Base-by-base conservation (phyloP, 1,140 invertebrate species). In the Listronotus oregonensis region DNA sequence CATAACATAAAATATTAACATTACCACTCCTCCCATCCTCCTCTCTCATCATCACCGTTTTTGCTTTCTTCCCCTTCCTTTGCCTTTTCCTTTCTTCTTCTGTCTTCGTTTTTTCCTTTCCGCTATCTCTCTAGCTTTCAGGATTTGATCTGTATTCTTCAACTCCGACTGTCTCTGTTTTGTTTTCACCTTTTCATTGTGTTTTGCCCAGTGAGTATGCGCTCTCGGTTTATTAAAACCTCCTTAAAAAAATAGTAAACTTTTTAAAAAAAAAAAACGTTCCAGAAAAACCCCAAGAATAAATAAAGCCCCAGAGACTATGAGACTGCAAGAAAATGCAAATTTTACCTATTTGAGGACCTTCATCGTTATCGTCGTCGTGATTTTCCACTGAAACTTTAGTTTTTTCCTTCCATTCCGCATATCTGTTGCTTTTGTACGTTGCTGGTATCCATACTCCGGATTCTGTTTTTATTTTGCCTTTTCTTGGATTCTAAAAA, bases 381-480 rank as follows among this genome's bases (percentile, higher is more conserved):
- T 86, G 83, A 46, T 82, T 77, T 9, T 80, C 80, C 47, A 85
- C 83, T 66, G 87, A 85, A 31, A 87, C 77, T 80, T 94, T 94
- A 40, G 86, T 90, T 69, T 90, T 91, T 64, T 93, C 86, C 71
- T 91, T 89, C 96, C 96, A 98, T 39, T 89, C 84, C 49, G 87
- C 85, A 78, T 98, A 99, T 66, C 90, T 83, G 67, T 95, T 90
- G 50, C 91, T 91, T 80, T 97, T 97, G 78, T 94, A 99, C 0
- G 92, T 91, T 0, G 96, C 94, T 3, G 95, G 88, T 71, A 99
- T 96, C 88, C 93, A 94, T 0, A 86, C 87, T 9, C 97, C 97
- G 57, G 93, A 95, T 81, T 99, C 97, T 3, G 96, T 98, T 67
- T 89, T 89, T 68, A 99, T 97, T 81, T 94, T 95, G 49, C 88